These are phyloP conservation scores for Antheraea pernyi DNA, from an alignment of 1,140 invertebrate species.

Conservation along the genomic window DNA sequence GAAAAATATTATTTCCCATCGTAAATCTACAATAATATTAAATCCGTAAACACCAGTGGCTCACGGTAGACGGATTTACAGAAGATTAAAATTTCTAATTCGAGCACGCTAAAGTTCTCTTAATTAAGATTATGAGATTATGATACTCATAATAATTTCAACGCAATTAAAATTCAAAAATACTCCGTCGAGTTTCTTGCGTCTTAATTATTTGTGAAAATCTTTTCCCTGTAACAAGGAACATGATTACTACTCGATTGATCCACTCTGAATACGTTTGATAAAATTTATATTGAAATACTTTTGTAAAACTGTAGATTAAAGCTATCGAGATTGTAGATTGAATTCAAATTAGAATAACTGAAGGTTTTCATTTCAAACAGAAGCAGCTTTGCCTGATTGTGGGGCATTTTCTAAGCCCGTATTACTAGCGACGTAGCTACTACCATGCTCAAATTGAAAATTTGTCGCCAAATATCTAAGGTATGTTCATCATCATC, in stretches of 20 bases:
- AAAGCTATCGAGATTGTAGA: not conserved
- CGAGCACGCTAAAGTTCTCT: constrained; percentile 63
- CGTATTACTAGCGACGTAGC: too few species aligned
- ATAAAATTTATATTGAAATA: not conserved
- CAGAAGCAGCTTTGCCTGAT: too few species aligned
- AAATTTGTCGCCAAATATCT: too few species aligned
- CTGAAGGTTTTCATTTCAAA: too few species aligned
- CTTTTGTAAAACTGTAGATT: not conserved
- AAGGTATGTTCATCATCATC: too few species aligned
- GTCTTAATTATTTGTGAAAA: constrained; percentile 57
- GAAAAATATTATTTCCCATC: constrained; percentile 35
- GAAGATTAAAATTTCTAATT: constrained; percentile 74
- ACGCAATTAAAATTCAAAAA: constrained; percentile 72
- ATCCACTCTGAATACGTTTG: constrained; percentile 1
- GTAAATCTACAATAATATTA: constrained; percentile 40
- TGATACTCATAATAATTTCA: constrained; percentile 71
- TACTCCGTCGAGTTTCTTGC: constrained; percentile 55
- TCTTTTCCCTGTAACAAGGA: constrained; percentile 36
- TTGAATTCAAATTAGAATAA: too few species aligned
- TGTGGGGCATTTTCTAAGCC: too few species aligned
- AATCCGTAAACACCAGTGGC: constrained; percentile 35
- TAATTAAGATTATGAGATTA: constrained; percentile 77
- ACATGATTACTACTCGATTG: constrained; percentile 8
- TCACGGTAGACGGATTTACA: constrained; percentile 56
- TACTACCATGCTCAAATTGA: too few species aligned